Base-by-base conservation (phyloP, 37 sponge, comb jelly and placozoan genomes). In the Geodia barretti region DNA sequence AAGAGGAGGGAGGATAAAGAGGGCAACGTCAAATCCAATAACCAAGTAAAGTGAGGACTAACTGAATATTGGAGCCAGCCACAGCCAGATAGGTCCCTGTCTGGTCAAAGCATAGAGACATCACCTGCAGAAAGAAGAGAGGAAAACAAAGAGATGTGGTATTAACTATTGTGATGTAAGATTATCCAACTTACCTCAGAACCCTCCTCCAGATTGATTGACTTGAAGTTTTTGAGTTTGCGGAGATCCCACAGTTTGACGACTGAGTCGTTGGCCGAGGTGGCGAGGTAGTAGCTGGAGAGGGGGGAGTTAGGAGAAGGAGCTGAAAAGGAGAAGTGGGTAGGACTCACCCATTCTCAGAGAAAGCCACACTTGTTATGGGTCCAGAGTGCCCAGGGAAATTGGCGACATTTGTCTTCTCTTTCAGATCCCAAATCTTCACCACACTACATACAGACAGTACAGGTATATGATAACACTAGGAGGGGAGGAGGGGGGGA, bases 401-500 rank as follows among this genome's bases (percentile, higher is more conserved):
- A 86, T 99, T 99, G 39, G 99, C 99, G n/a, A 95, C 99, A 88
- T 94, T 96, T 8, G 96, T 72, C 33, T 90, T 84, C 79, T 96
- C 97, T 85, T 96, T 96, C 83, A 99, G 73, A 80, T 99, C 99
- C 99, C 99, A 99, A 41, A 99, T 99, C 90, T 95, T 96, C 23
- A 99, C 84, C 19, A 94, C 76, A 80, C 95, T 93, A 41, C 54
- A 78, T 8, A 60, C n/a, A 41, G 29, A 73, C 1, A 21, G 7
- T 4, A 83, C n/a, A n/a, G n/a, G n/a, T n/a, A n/a, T n/a, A n/a
- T n/a, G n/a, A n/a, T n/a, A n/a, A n/a, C n/a, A n/a, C 60, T 58
- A 11, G 17, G 17, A 29, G 17, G 11, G 7, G 54, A 47, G 54
- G 54, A 47, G 54, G 54, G 54, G 14, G 54, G 14, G 7, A 47